A percentile compares a stretch with the other conserved stretches of the same genome.
These are phyloP conservation scores for Drosophila borborema DNA, from an alignment of 2,888 invertebrate genomes.

Conservation along the genomic window DNA sequence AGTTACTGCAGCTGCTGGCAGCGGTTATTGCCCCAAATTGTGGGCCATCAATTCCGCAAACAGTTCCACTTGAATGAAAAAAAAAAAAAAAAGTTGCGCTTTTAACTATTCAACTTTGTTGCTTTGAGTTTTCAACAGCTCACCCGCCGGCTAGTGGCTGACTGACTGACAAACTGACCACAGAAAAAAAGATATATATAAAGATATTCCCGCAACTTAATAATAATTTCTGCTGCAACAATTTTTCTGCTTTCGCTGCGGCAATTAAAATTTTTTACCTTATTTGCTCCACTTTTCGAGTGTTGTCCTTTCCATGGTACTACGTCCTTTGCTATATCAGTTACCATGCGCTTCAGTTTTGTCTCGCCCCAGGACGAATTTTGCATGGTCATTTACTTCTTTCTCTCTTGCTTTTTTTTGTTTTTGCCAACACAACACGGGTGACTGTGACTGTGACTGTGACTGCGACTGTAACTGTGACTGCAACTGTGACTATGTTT, in stretches of 20 bases:
- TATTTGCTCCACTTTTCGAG: constrained; percentile 73
- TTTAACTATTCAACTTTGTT: constrained; percentile 69
- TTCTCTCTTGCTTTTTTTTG: neutral
- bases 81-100: constrained; percentile 47
- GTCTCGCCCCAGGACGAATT: constrained; percentile 53
- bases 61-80: constrained; percentile 53
- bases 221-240: constrained; percentile 64
- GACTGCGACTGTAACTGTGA: neutral
- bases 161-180: constrained; percentile 30
- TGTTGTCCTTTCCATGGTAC: constrained; percentile 16
- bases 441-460: neutral
- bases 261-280: constrained; percentile 78
- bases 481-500: constrained; percentile 7
- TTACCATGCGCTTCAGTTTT: constrained; percentile 41
- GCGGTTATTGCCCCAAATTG: constrained; percentile 50
- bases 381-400: constrained; percentile 74
- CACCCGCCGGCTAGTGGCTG: constrained; percentile 11
- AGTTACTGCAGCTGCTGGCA: constrained; percentile 6
- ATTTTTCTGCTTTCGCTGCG: constrained; percentile 55
- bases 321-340: constrained; percentile 31
- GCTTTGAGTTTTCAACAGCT: constrained; percentile 18
- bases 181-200: constrained; percentile 23
- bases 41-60: constrained; percentile 42
- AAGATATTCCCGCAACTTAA: constrained; percentile 63
- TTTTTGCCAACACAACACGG: constrained; percentile 19